phyloP scores from a whole-genome alignment of 2,113 vertebrate species.

The Monopterus albus region DNA sequence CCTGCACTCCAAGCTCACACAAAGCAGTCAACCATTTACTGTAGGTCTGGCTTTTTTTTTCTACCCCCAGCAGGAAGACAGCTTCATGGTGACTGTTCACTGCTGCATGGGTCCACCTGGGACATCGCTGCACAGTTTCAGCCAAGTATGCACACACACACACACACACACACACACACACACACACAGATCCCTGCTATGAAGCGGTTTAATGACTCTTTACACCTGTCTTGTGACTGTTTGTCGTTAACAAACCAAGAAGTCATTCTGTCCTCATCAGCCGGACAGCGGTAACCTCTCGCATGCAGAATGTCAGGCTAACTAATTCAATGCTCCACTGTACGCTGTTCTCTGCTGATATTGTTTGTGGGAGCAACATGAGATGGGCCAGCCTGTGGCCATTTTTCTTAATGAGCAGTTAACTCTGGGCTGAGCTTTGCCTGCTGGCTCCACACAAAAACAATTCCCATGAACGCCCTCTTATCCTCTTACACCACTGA shows the following conservation, averaged over 20 bases:
- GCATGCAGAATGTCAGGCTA: slow-evolving; percentile 38
- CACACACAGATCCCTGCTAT: too few species aligned
- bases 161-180: too few species aligned
- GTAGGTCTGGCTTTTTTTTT: slow-evolving; percentile 33
- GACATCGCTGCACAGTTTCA: slow-evolving; percentile 14
- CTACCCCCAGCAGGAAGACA: slow-evolving; percentile 26
- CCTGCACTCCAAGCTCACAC: slow-evolving; percentile 20
- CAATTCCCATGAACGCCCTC: slow-evolving; percentile 28
- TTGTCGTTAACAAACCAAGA: slow-evolving; percentile 47
- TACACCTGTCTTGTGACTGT: slow-evolving; percentile 51
- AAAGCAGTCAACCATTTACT: slow-evolving; percentile 17
- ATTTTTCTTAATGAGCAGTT: slow-evolving; percentile 78
- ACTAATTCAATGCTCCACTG: slow-evolving; percentile 57
- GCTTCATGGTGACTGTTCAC: slow-evolving; percentile 20
- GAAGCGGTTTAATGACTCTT: slow-evolving; percentile 47
- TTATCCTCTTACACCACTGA: slow-evolving; percentile 48
- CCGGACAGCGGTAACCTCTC: slow-evolving; percentile 43
- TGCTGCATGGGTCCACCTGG: slow-evolving; percentile 25
- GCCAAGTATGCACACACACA: background rate
- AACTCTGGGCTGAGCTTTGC: slow-evolving; percentile 63
- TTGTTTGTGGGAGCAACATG: slow-evolving; percentile 67
- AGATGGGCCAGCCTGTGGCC: slow-evolving; percentile 63
- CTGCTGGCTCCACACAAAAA: slow-evolving; percentile 13
- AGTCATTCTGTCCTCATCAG: slow-evolving; percentile 46
- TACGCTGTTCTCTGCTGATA: slow-evolving; percentile 43